Conservation (phyloP, 1,140 invertebrate genomes). For the Apis dorsata region DNA sequence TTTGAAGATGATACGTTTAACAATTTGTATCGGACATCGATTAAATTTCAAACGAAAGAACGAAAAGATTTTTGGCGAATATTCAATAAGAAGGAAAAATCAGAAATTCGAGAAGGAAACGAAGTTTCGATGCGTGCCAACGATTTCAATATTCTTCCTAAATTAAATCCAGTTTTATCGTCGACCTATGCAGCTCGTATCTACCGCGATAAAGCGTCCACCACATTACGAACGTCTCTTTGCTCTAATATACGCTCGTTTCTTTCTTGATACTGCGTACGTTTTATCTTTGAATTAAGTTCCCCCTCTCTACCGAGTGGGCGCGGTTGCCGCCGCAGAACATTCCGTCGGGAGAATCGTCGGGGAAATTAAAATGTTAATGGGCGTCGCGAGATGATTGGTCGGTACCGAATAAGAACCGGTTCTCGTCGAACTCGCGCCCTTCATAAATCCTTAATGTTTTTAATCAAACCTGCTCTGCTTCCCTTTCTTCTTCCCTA, state of each 20-base stretch:
- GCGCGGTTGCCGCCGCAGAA: neutral
- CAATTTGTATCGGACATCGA: no score
- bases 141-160: conserved; percentile 1
- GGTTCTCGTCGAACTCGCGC: neutral
- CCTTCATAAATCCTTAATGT: conserved; percentile 25
- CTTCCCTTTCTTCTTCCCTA: no score
- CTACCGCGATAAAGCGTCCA: conserved; percentile 32
- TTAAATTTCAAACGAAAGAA: no score
- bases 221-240: conserved; percentile 25
- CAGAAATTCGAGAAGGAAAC: neutral
- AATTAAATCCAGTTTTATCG: conserved; percentile 59
- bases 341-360: neutral
- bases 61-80: no score
- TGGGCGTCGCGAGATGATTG: conserved; percentile 20
- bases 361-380: conserved; percentile 55
- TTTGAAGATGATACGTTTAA: no score
- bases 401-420: no score
- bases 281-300: conserved; percentile 50
- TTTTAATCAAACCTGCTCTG: conserved; percentile 32
- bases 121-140: conserved; percentile 3
- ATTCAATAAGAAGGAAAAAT: no score
- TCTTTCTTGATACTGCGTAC: no score
- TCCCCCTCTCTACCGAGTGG: neutral
- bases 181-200: conserved; percentile 2
- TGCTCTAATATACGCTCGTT: conserved; percentile 21